Conservation (phyloP, 2,888 invertebrate species). For the Tachina lurida region DNA sequence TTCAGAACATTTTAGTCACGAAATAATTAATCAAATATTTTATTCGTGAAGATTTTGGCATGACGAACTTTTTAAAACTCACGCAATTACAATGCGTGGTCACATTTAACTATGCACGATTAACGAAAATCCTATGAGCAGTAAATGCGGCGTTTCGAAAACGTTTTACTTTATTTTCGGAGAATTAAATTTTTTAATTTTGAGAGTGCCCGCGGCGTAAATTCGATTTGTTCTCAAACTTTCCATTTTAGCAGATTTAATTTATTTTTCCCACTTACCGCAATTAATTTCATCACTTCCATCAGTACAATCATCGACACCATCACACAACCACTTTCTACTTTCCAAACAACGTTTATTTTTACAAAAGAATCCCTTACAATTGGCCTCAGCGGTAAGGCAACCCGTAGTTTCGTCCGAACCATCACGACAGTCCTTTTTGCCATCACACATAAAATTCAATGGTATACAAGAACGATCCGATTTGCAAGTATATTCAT, state of each 20-base stretch:
- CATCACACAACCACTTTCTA: slow-evolving; percentile 84
- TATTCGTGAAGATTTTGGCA: too few relatives aligned
- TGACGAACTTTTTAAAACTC: too few relatives aligned
- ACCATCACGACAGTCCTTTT: slow-evolving; percentile 88
- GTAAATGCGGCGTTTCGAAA: too few relatives aligned
- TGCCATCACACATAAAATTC: slow-evolving; percentile 88
- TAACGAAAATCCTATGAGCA: too few relatives aligned
- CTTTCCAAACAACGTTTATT: slow-evolving; percentile 84
- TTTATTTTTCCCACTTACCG: slow-evolving; percentile 80
- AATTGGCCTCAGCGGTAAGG: slow-evolving; percentile 81
- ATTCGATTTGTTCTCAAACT: not conserved
- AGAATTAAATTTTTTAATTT: too few relatives aligned
- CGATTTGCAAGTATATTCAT: slow-evolving; percentile 79
- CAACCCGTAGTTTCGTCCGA: slow-evolving; percentile 86
- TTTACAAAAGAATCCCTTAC: slow-evolving; percentile 86
- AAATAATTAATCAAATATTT: too few relatives aligned
- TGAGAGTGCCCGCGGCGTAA: too few relatives aligned
- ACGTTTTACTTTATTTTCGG: too few relatives aligned
- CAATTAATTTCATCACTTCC: slow-evolving; percentile 84
- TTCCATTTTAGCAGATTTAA: not conserved
- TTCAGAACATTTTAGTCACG: too few relatives aligned
- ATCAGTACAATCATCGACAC: slow-evolving; percentile 85
- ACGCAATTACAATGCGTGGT: too few relatives aligned
- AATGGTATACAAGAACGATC: slow-evolving; percentile 86
- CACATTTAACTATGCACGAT: too few relatives aligned